Base-by-base conservation (phyloP, 2,797 vertebrate genomes). In the Notamacropus eugenii region DNA sequence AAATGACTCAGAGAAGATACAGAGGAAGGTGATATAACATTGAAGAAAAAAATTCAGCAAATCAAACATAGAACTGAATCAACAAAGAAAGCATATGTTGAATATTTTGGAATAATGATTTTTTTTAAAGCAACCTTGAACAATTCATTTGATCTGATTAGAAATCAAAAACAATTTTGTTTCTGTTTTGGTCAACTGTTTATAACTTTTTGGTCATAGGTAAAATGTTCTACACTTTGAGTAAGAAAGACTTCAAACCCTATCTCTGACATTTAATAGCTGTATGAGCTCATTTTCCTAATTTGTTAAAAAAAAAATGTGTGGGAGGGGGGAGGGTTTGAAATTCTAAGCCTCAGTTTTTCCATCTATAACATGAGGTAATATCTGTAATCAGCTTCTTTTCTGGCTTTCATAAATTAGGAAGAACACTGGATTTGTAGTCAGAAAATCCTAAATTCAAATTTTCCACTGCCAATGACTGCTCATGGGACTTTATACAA, bases 121-220 rank as follows among this genome's bases (percentile, higher is more conserved):
- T 55, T 56, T 9, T 91, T 90, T 96, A 90, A 82, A 74, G 8
- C 31, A 12, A 59, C 29, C 58, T 59, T 59, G 11, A 11, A 59
- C 2, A 31, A 31, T 31, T 31, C 58, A 59, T 12, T 13, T 13
- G 11, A 1, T 59, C 58, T 94, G 28, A 91, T 59, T 93, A 14
- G 50, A 95, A 96, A 96, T 93, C 67, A 95, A 95, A 92, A 0
- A 94, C 55, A 3, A 55, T 55, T 95, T 96, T 93, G 50, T 92
- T 95, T 97, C 90, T 91, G 91, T 93, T 54, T 92, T 55, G 93
- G 91, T 58, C 57, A 58, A 58, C 29, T 31, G 9, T 59, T 59
- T 59, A 59, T 59, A 13, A 59, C 11, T 59, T 31, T 59, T 31
- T 59, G 58, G 58, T 59, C 58, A 31, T 31, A 31, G 29, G 27